Conservation (phyloP, 2,113 vertebrate genomes). For the Campylomormyrus numenius region DNA sequence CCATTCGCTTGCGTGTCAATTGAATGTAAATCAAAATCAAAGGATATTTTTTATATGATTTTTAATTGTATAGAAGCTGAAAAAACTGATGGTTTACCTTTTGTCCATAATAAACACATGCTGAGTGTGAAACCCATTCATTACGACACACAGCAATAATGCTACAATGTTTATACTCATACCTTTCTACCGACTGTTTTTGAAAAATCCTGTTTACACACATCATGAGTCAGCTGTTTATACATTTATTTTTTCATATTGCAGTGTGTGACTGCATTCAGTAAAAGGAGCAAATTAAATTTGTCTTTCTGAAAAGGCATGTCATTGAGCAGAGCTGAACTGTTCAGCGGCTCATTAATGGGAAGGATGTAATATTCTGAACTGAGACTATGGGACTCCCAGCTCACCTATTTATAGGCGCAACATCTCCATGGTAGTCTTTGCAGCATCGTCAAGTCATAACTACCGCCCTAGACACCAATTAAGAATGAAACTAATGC, state of each 20-base stretch:
- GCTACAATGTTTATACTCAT: neutral
- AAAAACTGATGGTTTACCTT: neutral
- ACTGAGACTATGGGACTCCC: slow-evolving; percentile 71
- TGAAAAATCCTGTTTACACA: neutral
- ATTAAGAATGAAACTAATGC: slow-evolving; percentile 73
- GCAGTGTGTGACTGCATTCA: slow-evolving; percentile 40
- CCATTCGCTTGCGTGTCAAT: neutral
- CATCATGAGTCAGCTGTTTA: neutral
- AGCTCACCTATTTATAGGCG: slow-evolving; percentile 65
- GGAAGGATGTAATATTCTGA: slow-evolving; percentile 73
- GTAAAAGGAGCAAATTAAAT: slow-evolving; percentile 40
- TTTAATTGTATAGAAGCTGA: neutral
- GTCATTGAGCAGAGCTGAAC: slow-evolving; percentile 54
- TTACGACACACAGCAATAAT: neutral
- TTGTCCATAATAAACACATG: neutral
- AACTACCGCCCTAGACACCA: slow-evolving; percentile 65
- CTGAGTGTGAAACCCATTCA: neutral
- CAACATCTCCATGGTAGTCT: slow-evolving; percentile 67
- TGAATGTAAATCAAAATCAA: neutral
- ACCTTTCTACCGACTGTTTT: neutral
- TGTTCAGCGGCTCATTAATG: slow-evolving; percentile 66
- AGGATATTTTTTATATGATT: neutral
- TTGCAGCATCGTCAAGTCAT: slow-evolving; percentile 60
- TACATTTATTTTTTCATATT: neutral
- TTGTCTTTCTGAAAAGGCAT: slow-evolving; percentile 37